Evolutionary conservation across 2,113 vertebrate species (phyloP), one percentile per base, ranked within the genome.

Genomic region (Pardalotus punctatus): DNA sequence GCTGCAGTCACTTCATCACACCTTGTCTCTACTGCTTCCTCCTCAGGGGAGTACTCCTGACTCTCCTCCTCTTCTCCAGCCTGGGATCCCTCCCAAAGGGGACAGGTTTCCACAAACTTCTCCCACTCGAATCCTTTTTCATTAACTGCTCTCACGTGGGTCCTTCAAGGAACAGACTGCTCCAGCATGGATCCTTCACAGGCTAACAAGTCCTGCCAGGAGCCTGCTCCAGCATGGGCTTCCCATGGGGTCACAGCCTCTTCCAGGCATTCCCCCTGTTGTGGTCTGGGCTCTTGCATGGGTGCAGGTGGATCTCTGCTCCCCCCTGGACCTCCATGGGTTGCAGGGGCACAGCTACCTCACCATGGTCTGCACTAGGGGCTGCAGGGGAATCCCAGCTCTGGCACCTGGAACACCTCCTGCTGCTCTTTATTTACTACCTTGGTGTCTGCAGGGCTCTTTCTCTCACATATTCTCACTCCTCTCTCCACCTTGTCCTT

Each of bases 61-160:
- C 16, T 60, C 13, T 67, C 28, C 23, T 53, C 17, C 21, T 17
- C 25, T 67, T 24, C 61, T 89, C 25, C 47, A 61, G n/a, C 11
- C n/a, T 47, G n/a, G 12, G 6, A 8, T 61, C n/a, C 10, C 14
- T 61, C 47, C 18, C n/a, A 13, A 0, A 12, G n/a, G n/a, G 47
- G 14, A 31, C 38, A 29, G n/a, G 0, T 1, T 9, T 45, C n/a
- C 28, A 60, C 1, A 0, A 29, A 9, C 29, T 60, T 60, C 20
- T 60, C 24, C 29, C 16, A 12, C 3, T 4, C 29, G 19, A 31
- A 38, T 61, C 29, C 40, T 61, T 54, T 47, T 16, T 54, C 54
- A 31, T 8, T 9, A 20, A 42, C 9, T 69, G 11, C 20, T 60
- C 14, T 25, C 40, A 10, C 10, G 14, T 12, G 29, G 29, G 11